Evolutionary conservation across 2,113 vertebrate species (phyloP).

Genomic region (Petaurus breviceps): DNA sequence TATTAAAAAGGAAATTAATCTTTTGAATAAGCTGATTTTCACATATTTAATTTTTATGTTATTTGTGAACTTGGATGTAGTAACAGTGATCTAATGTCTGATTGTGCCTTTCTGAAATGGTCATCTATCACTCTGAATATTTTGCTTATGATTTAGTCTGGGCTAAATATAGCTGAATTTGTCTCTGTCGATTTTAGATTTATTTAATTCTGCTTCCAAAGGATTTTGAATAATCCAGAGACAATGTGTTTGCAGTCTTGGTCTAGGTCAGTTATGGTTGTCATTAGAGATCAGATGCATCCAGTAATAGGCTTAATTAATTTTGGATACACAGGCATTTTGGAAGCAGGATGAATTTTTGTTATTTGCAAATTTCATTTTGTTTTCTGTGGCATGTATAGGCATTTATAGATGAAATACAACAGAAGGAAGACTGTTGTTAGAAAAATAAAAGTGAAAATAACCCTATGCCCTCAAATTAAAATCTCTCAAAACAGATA

Average conservation of each 20-base stretch:
- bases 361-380: not conserved
- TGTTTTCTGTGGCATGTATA: not conserved
- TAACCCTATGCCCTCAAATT: not conserved
- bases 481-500: not conserved
- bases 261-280: not conserved
- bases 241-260: not conserved
- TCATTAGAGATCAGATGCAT: not conserved
- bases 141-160: not conserved
- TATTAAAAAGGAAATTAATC: not conserved
- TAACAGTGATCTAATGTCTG: not conserved
- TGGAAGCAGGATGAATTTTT: not conserved
- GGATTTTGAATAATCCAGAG: not conserved
- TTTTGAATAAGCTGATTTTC: not conserved
- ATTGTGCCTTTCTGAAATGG: slow-evolving; percentile 11
- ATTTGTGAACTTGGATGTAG: not conserved
- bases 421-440: not conserved
- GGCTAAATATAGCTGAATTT: slow-evolving; percentile 7
- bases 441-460: not conserved
- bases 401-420: not conserved
- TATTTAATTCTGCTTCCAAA: not conserved
- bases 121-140: slow-evolving; percentile 12
- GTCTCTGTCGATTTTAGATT: not conserved
- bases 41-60: not conserved
- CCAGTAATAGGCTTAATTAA: slow-evolving; percentile 15
- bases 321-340: not conserved